Percentiles rank a stretch among this genome's conserved stretches.
These are phyloP conservation scores for Marasmarcha lunaedactyla DNA, from an alignment of 2,888 invertebrate genomes.

Conservation along the genomic window DNA sequence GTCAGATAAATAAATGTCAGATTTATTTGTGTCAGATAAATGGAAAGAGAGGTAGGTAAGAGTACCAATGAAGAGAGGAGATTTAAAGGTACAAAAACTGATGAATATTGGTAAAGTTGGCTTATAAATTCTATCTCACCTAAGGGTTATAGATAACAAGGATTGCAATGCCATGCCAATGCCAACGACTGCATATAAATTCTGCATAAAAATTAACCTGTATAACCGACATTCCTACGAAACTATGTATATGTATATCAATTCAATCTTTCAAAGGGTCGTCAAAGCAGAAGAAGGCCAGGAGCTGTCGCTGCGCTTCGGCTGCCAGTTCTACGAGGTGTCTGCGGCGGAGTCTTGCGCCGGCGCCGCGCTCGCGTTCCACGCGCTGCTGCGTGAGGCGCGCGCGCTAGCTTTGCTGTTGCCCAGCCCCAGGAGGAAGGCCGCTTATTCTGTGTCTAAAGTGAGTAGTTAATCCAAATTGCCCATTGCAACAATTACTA, in stretches of 20 bases:
- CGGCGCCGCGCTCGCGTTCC: slow-evolving; percentile 84
- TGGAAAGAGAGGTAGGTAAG: slow-evolving; percentile 1
- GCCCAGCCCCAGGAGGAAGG: slow-evolving; percentile 77
- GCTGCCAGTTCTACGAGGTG: slow-evolving; percentile 88
- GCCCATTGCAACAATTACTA: too few species aligned
- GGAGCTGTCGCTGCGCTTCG: slow-evolving; percentile 80
- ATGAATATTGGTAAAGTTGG: too few species aligned
- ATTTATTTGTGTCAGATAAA: slow-evolving; percentile 11
- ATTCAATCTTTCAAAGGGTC: slow-evolving; percentile 72
- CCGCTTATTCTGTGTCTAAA: slow-evolving; percentile 83
- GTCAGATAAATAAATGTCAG: slow-evolving; percentile 13
- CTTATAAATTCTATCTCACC: too few species aligned
- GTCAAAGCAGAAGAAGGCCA: slow-evolving; percentile 85
- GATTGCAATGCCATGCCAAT: too few species aligned
- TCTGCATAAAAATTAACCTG: too few species aligned
- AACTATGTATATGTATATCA: too few species aligned
- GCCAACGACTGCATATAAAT: too few species aligned
- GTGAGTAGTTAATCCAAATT: slow-evolving; percentile 55
- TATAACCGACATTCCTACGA: too few species aligned
- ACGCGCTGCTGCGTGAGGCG: slow-evolving; percentile 80
- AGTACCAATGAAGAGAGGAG: too few species aligned
- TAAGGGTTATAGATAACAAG: too few species aligned
- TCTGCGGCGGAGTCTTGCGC: slow-evolving; percentile 87
- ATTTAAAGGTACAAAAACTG: too few species aligned
- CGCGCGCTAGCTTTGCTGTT: slow-evolving; percentile 79